phyloP scores from a whole-genome alignment of 2,888 invertebrate genomes.

The Platycheirus rosarum region DNA sequence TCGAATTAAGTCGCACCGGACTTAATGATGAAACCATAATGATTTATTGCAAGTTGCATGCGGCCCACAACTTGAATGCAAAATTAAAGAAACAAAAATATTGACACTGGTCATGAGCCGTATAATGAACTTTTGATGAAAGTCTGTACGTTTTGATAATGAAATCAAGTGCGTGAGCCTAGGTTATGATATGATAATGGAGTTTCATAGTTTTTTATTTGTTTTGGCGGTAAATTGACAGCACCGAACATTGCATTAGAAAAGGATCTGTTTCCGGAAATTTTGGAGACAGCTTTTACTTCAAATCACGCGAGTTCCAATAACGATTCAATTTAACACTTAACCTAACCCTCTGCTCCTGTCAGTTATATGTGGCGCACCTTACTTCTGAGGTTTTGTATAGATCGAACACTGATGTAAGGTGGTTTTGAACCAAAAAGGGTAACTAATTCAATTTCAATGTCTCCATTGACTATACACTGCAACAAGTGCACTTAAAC shows the following conservation, averaged over 20 bases:
- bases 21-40: constrained; percentile 25
- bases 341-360: no score
- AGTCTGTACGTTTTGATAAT: constrained; percentile 3
- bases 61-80: constrained; percentile 53
- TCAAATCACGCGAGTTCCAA: no score
- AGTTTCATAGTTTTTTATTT: no score
- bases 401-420: no score
- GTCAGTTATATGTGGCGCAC: no score
- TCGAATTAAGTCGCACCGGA: constrained; percentile 30
- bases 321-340: no score
- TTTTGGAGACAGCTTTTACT: no score
- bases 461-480: neutral
- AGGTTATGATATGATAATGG: constrained; percentile 15
- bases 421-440: neutral
- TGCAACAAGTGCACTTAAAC: constrained; percentile 37
- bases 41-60: constrained; percentile 6
- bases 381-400: no score
- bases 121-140: constrained; percentile 58
- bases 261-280: no score
- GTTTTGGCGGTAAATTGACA: no score
- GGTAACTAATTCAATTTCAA: constrained; percentile 32
- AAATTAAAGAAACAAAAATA: constrained; percentile 47
- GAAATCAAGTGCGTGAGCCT: neutral
- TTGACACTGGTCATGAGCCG: constrained; percentile 63
- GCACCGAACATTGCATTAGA: no score